Evolutionary conservation across 2,113 vertebrate species (phyloP), one percentile per base, ranked within the genome.

Genomic region (Picathartes gymnocephalus): DNA sequence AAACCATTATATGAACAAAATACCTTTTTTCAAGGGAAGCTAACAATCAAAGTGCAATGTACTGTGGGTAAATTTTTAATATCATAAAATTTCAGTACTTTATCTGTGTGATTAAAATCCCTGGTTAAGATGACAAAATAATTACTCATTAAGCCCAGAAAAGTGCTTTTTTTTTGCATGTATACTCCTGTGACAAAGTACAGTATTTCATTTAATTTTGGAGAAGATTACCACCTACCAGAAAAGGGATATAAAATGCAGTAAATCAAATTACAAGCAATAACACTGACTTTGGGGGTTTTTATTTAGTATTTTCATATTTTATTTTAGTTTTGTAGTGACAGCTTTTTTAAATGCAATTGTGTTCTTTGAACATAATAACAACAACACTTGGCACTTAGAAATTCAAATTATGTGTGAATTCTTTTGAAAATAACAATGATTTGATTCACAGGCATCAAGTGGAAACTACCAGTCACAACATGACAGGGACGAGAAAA

Each of bases 161-260:
- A 92, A 83, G 31, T 37, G 10, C 0, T 22, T 47, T 48, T 71
- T 76, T 90, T 53, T 51, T 76, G 31, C 25, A 53, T 51, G 80
- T n/a, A 72, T 45, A 57, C 25, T 71, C 73, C n/a, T 16, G 23
- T 60, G 57, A 86, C 31, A 84, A 86, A 94, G 35, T 58, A 86
- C 33, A 65, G 13, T n/a, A 68, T 62, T 83, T 77, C 2, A 74
- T 56, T 92, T 73, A 84, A 92, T 95, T 93, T 68, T 84, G 61
- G 87, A 95, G 64, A 95, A 88, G 39, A 95, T 84, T 91, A 91
- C 33, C 50, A 89, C 69, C 47, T 91, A 81, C 62, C 48, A 92
- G 56, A 95, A 72, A 84, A 92, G 21, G 8, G 23, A 78, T 72
- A 60, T 57, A 72, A 95, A 94, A 88, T 35, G 27, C 15, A 92